Percentiles rank a stretch among this genome's conserved stretches.
phyloP scores from a whole-genome alignment of 2,888 invertebrate species.

The Plebejus melissa region DNA sequence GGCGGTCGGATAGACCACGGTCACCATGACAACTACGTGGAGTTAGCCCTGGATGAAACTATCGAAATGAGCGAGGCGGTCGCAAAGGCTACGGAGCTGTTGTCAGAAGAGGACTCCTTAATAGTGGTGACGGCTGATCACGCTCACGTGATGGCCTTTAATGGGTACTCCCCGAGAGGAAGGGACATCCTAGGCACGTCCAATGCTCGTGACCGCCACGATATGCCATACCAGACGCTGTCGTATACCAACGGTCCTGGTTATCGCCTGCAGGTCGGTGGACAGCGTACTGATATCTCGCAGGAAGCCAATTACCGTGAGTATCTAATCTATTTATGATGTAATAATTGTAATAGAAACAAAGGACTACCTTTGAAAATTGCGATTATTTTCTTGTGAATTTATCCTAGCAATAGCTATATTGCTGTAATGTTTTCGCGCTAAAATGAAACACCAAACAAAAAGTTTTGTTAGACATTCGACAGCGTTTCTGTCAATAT shows the following conservation, averaged over 20 bases:
- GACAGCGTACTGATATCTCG: constrained; percentile 60
- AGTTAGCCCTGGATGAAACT: constrained; percentile 81
- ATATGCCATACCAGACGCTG: constrained; percentile 73
- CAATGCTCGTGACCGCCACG: constrained; percentile 56
- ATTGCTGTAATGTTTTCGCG: no score
- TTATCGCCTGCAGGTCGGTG: constrained; percentile 50
- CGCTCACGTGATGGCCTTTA: constrained; percentile 82
- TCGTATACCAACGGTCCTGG: constrained; percentile 81
- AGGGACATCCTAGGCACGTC: constrained; percentile 46
- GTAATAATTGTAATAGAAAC: neutral
- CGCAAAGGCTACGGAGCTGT: constrained; percentile 49
- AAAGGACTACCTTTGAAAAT: neutral
- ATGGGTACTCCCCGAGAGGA: constrained; percentile 80
- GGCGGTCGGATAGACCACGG: constrained; percentile 80
- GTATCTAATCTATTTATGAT: constrained; percentile 31
- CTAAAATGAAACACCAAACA: no score
- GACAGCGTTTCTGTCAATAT: no score
- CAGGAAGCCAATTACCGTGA: constrained; percentile 37
- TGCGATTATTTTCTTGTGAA: neutral
- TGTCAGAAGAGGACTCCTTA: constrained; percentile 80
- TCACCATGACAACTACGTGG: constrained; percentile 76
- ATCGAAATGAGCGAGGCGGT: constrained; percentile 80
- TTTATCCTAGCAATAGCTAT: no score
- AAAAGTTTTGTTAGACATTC: no score
- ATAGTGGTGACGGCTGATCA: constrained; percentile 87